These are phyloP conservation scores for Cephus nigrinus DNA, from an alignment of 2,888 invertebrate species.

Conservation along the genomic window DNA sequence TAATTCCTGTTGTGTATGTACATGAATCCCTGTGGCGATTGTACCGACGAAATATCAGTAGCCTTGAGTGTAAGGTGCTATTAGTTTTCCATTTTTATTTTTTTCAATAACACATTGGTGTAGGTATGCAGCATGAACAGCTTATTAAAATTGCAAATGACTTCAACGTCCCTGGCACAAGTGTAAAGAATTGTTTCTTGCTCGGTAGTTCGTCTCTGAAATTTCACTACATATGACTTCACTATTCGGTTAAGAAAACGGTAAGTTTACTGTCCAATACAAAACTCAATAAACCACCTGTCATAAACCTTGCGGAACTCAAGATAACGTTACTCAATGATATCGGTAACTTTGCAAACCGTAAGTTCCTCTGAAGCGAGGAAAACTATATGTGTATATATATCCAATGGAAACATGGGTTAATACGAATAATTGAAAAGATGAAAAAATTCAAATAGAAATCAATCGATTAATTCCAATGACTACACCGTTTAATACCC, in stretches of 20 bases:
- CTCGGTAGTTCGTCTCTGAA: not conserved
- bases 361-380: not conserved
- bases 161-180: constrained; percentile 1
- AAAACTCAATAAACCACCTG: not conserved
- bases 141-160: constrained; percentile 43
- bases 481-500: not conserved
- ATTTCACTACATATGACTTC: not conserved
- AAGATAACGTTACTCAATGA: not conserved
- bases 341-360: not conserved
- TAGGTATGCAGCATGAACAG: not conserved
- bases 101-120: not conserved
- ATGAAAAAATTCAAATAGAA: not conserved
- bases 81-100: not conserved
- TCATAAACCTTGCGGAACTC: not conserved
- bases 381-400: not conserved
- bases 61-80: not conserved
- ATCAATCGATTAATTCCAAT: not conserved
- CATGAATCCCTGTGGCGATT: not conserved
- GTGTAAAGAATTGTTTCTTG: constrained; percentile 1
- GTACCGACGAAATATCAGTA: not conserved
- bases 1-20: not conserved
- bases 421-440: not conserved
- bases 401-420: not conserved
- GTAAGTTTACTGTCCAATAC: not conserved
- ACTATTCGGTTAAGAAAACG: not conserved